Percentiles rank a stretch among this genome's conserved stretches.
These are phyloP conservation scores for Melinopterus prodromus DNA, from an alignment of 2,888 invertebrate genomes.

Conservation along the genomic window DNA sequence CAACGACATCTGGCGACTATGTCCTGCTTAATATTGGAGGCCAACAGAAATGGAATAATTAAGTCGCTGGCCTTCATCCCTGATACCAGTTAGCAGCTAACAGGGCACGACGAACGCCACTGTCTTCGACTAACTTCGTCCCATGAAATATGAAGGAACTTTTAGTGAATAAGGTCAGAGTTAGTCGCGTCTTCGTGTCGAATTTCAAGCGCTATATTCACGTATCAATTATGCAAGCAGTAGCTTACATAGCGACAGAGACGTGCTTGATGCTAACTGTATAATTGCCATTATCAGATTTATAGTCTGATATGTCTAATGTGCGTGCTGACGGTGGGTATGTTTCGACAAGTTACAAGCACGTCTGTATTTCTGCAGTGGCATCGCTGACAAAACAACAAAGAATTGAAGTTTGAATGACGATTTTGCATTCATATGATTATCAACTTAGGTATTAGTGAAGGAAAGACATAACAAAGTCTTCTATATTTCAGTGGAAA, in stretches of 20 bases:
- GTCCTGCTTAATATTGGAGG: not conserved
- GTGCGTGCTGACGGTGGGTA: not conserved
- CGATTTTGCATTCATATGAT: no score
- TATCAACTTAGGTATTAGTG: no score
- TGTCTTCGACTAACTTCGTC: not conserved
- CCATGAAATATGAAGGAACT: not conserved
- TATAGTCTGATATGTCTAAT: not conserved
- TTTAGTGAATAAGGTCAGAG: not conserved
- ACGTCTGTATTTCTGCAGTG: not conserved
- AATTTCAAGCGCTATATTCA: not conserved
- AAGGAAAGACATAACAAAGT: no score
- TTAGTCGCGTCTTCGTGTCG: not conserved
- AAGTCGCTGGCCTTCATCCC: not conserved
- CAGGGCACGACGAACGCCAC: not conserved
- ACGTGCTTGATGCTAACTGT: not conserved
- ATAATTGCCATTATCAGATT: not conserved
- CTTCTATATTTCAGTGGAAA: no score
- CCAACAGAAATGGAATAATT: not conserved
- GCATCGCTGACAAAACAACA: not conserved
- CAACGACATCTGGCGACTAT: conserved; percentile 4
- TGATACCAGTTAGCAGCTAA: not conserved
- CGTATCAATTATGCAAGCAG: not conserved
- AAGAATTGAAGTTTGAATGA: no score
- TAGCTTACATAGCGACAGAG: not conserved
- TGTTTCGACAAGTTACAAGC: no score